phyloP scores from a whole-genome alignment of 92 coral and sea anemone genomes.

The Palythoa heliodiscus region DNA sequence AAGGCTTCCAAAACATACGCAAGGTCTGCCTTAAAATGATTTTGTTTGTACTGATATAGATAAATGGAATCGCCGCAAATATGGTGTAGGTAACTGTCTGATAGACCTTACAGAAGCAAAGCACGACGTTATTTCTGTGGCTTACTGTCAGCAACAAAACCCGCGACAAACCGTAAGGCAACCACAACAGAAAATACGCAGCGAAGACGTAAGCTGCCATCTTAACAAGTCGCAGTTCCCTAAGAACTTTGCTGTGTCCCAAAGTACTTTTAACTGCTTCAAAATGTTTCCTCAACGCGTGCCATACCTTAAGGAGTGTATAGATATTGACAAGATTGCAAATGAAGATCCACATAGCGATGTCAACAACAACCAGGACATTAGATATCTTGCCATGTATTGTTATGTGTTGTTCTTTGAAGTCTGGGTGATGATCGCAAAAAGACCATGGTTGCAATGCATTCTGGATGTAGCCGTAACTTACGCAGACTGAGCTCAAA shows the following conservation, averaged over 20 bases:
- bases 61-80: constrained; percentile 30
- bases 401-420: background rate
- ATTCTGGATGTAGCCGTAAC: constrained; percentile 32
- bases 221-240: constrained; percentile 28
- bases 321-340: constrained; percentile 16
- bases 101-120: constrained; percentile 16
- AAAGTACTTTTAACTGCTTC: constrained; percentile 27
- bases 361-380: constrained; percentile 3
- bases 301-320: constrained; percentile 37
- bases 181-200: constrained; percentile 21
- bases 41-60: constrained; percentile 35
- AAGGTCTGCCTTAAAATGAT: constrained; percentile 18
- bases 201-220: constrained; percentile 35
- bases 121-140: background rate
- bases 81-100: constrained; percentile 35
- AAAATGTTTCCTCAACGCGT: constrained; percentile 23
- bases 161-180: constrained; percentile 36
- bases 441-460: constrained; percentile 9
- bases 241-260: constrained; percentile 28
- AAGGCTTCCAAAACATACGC: constrained; percentile 11
- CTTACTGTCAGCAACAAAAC: constrained; percentile 3
- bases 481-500: background rate
- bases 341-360: constrained; percentile 21
- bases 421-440: constrained; percentile 18
- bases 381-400: constrained; percentile 23